Conservation (phyloP, 2,797 vertebrate species). For the Galagoides demidoff region DNA sequence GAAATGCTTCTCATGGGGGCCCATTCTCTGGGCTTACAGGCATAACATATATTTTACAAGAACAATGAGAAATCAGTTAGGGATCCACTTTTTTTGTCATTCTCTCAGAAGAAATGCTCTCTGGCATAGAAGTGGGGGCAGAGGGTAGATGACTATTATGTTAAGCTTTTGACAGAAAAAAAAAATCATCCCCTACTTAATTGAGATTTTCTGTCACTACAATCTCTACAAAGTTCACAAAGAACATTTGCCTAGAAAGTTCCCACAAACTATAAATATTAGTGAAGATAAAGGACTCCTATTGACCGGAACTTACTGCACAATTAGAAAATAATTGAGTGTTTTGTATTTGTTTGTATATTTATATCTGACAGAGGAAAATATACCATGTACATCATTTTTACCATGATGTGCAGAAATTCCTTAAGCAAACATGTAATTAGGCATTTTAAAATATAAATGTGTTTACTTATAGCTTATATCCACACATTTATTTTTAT, state of each 20-base stretch:
- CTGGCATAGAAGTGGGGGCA: neutral
- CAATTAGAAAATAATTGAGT: neutral
- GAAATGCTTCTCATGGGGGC: constrained; percentile 71
- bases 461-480: constrained; percentile 5
- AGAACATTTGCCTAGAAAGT: neutral
- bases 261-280: neutral
- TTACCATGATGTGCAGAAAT: constrained; percentile 71
- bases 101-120: neutral
- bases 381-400: constrained; percentile 71
- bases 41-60: constrained; percentile 81
- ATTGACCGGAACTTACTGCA: constrained; percentile 58
- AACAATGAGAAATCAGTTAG: constrained; percentile 70
- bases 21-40: constrained; percentile 78
- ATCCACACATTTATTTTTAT: constrained; percentile 50
- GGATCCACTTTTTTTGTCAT: neutral
- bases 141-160: neutral
- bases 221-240: neutral
- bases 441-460: constrained; percentile 62
- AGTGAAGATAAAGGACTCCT: neutral
- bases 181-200: neutral
- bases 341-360: constrained; percentile 73
- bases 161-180: neutral
- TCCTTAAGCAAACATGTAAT: constrained; percentile 83
- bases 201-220: neutral
- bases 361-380: constrained; percentile 66